Conservation (phyloP, 2,888 invertebrate species). For the Trisateles emortualis region DNA sequence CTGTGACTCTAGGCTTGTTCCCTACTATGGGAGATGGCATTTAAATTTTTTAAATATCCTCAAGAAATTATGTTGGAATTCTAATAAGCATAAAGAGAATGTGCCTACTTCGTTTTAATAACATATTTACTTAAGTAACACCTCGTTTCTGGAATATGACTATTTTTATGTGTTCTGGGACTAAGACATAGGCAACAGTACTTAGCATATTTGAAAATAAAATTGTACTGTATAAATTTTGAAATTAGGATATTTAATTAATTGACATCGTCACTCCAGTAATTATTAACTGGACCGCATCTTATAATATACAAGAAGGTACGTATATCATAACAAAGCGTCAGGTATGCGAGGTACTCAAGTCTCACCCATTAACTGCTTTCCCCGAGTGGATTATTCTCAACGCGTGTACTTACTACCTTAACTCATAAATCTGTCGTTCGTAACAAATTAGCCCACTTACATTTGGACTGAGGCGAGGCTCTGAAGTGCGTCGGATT, state of each 20-base stretch:
- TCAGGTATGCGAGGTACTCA: conserved; percentile 32
- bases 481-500: conserved; percentile 46
- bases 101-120: too few species aligned
- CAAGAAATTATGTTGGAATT: too few species aligned
- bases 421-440: conserved; percentile 73
- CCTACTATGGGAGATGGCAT: too few species aligned
- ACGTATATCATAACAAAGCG: conserved; percentile 9
- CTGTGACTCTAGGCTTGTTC: too few species aligned
- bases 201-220: too few species aligned
- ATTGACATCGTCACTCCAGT: conserved; percentile 14
- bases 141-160: too few species aligned
- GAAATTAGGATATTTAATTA: neutral
- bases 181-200: too few species aligned
- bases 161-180: too few species aligned
- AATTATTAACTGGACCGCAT: conserved; percentile 24
- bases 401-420: conserved; percentile 46
- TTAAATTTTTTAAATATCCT: too few species aligned
- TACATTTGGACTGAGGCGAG: conserved; percentile 48
- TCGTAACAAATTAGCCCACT: conserved; percentile 66
- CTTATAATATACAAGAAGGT: conserved; percentile 11
- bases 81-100: too few species aligned
- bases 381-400: conserved; percentile 55
- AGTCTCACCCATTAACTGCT: conserved; percentile 65
- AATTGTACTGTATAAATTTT: too few species aligned
- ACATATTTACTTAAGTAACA: too few species aligned